phyloP scores from a whole-genome alignment of 1,140 invertebrate species.

The Dolichoris vasculosae region DNA sequence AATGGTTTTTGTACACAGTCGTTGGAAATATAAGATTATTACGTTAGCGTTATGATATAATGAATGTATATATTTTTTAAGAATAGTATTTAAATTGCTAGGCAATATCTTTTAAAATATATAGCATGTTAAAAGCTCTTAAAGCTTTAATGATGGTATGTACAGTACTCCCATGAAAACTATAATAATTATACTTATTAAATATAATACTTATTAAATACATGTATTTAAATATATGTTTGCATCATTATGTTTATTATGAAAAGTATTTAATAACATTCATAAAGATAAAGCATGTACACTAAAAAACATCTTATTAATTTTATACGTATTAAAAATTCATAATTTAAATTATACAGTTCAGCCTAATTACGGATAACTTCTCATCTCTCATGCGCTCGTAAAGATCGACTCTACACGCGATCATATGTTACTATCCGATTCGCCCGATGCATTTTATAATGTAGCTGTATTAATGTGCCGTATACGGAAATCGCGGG shows the following conservation, averaged over 20 bases:
- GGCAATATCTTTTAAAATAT: not conserved
- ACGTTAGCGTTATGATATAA: not conserved
- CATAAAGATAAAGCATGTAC: not conserved
- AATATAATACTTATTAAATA: not conserved
- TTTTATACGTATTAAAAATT: not conserved
- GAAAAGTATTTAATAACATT: not conserved
- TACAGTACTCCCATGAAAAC: not conserved
- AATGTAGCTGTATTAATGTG: not conserved
- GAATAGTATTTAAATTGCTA: not conserved
- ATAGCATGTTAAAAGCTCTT: not conserved
- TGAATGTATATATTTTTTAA: not conserved
- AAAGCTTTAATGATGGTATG: not conserved
- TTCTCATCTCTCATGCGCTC: not conserved
- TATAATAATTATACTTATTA: not conserved
- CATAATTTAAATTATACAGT: conserved; percentile 5
- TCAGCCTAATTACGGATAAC: not conserved
- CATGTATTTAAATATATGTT: not conserved
- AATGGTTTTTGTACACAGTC: not conserved
- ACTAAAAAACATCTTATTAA: not conserved
- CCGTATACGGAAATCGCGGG: not conserved
- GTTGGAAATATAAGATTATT: not conserved
- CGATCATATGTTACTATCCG: conserved; percentile 9
- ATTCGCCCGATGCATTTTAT: not conserved
- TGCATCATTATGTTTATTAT: not conserved
- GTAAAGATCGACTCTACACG: not conserved